These are phyloP conservation scores for Sakesphorus luctuosus DNA, from an alignment of 2,113 vertebrate genomes.

Conservation along the genomic window DNA sequence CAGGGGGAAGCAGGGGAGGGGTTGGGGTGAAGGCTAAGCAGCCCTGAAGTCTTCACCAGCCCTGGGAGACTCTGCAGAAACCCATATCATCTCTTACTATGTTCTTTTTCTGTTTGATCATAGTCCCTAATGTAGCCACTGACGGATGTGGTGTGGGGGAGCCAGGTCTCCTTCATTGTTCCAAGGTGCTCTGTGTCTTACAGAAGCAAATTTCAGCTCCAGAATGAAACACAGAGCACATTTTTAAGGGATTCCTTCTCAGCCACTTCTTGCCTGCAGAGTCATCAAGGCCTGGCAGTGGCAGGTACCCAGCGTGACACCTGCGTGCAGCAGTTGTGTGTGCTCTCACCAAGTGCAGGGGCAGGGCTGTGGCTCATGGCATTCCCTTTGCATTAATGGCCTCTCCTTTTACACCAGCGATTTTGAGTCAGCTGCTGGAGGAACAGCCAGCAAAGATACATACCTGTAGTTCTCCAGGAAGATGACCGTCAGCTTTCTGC, in stretches of 20 bases:
- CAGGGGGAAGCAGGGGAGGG: neutral
- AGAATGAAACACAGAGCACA: neutral
- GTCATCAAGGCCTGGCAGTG: no score
- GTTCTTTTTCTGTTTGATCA: neutral
- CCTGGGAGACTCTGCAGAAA: neutral
- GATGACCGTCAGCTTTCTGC: conserved; percentile 92
- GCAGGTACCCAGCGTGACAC: fast-evolving
- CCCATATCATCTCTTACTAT: neutral
- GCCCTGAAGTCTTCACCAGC: neutral
- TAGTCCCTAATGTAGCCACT: neutral
- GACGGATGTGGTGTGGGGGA: neutral
- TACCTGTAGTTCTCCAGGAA: conserved; percentile 91
- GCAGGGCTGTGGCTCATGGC: neutral
- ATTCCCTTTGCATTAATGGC: neutral
- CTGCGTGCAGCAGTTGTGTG: fast-evolving
- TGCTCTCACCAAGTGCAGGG: neutral
- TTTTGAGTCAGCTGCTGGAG: neutral
- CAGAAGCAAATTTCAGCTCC: neutral
- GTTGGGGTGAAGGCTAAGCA: neutral
- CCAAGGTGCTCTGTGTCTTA: neutral
- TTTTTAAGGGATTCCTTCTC: neutral
- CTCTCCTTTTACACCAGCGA: neutral
- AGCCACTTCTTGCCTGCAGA: neutral
- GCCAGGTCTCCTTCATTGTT: neutral
- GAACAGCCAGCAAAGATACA: neutral